A percentile compares a stretch with the other conserved stretches of the same genome.
Evolutionary conservation across 2,797 vertebrate genomes (phyloP).

Genomic region (Enteromius treurensis): DNA sequence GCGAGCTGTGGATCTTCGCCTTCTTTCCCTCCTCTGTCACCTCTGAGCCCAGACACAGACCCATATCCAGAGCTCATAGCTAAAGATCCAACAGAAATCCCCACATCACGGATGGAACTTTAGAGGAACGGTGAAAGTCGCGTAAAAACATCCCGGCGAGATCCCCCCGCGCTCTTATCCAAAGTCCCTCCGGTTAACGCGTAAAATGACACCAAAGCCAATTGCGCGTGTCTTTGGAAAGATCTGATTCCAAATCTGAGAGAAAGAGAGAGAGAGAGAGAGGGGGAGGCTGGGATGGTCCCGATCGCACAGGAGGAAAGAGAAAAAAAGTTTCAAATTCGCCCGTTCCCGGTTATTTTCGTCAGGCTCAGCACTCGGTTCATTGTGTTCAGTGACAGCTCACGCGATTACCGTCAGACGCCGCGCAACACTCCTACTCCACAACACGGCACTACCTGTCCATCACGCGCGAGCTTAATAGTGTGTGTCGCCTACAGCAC

Average conservation of each 20-base stretch:
- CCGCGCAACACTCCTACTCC: background rate
- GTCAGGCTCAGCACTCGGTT: background rate
- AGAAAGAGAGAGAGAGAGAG: background rate
- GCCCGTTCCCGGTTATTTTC: background rate
- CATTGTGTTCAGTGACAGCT: background rate
- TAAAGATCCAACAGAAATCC: slow-evolving; percentile 9
- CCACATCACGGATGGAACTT: background rate
- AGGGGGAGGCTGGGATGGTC: background rate
- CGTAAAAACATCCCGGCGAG: slow-evolving; percentile 20
- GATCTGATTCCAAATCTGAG: background rate
- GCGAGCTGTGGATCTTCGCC: slow-evolving; percentile 72
- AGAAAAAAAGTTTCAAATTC: slow-evolving; percentile 31
- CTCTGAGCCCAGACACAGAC: slow-evolving; percentile 81
- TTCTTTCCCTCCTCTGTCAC: slow-evolving; percentile 77
- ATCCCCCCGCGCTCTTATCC: background rate
- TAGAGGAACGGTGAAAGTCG: slow-evolving; percentile 1
- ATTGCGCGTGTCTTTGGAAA: background rate
- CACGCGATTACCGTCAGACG: background rate
- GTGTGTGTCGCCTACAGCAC: background rate
- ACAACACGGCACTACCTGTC: background rate
- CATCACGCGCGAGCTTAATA: background rate
- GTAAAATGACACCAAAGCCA: slow-evolving; percentile 3
- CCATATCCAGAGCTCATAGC: slow-evolving; percentile 75
- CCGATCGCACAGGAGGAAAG: background rate
- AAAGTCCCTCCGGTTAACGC: slow-evolving; percentile 4